Conservation (phyloP, 2,797 vertebrate species). For the Dipus sagitta region DNA sequence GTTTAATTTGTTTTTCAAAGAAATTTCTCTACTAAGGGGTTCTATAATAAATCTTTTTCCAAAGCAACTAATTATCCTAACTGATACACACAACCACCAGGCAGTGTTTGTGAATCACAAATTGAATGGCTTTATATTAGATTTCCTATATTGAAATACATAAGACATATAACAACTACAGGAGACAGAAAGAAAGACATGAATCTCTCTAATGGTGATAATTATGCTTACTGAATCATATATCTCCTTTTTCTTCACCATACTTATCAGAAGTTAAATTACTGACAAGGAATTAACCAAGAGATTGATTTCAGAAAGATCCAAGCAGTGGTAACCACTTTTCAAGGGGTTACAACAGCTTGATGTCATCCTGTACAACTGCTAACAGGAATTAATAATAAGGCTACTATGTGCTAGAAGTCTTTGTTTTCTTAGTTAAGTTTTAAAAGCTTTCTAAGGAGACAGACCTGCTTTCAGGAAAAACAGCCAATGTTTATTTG, state of each 20-base stretch:
- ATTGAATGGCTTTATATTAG: not conserved
- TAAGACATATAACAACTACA: not conserved
- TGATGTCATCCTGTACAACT: not conserved
- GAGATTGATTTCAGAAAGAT: not conserved
- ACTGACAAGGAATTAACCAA: not conserved
- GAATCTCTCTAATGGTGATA: not conserved
- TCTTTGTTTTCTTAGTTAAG: conserved; percentile 47
- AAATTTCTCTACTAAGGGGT: conserved; percentile 2
- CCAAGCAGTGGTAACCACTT: not conserved
- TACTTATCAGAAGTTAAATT: conserved; percentile 21
- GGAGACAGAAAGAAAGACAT: not conserved
- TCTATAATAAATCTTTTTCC: conserved; percentile 12
- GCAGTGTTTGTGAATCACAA: not conserved
- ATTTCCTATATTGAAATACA: conserved; percentile 21
- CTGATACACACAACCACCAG: not conserved
- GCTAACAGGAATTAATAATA: not conserved
- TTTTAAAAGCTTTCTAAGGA: conserved; percentile 47
- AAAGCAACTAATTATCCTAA: conserved; percentile 32
- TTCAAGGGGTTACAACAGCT: not conserved
- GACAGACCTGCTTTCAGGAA: not conserved
- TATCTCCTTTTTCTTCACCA: not conserved
- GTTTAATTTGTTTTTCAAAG: not conserved
- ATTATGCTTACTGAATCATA: not conserved
- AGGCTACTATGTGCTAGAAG: not conserved
- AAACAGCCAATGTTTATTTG: conserved; percentile 38